Base-by-base conservation (phyloP, 2,888 invertebrate species). In the Glaucopsyche alexis region DNA sequence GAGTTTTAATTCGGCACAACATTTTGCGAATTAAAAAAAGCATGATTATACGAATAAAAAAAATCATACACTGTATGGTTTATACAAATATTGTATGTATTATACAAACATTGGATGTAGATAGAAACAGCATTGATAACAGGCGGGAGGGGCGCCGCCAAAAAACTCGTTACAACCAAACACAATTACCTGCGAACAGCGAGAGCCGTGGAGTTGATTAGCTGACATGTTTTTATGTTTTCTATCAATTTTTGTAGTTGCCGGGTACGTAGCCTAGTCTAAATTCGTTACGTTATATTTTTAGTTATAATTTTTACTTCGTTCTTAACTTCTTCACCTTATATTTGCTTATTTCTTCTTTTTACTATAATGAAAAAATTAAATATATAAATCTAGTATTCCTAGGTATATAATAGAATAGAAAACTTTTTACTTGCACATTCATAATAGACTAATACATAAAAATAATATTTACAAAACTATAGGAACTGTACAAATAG, bases 121-220 rank as follows among this genome's bases (percentile, higher is more conserved):
- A 75, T 80, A 81, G 81, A 81, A 81, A 79, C 71, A 76, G 75
- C 75, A 75, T 80, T 82, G 81, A 82, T 82, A 83, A 79, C 80
- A 64, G 38, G 65, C 75, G 74, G 79, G 78, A 80, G 79, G 79
- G 76, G 80, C 81, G 81, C 82, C 84, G 85, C 89, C 90, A 90
- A 92, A 92, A 92, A 92, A 91, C 91, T 92, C 91, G 90, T 92
- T 91, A 91, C 87, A 87, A 90, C 88, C 85, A 87, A 90, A 91
- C 90, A 89, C 90, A 91, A 92, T 91, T 90, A 88, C 83, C 80
- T 77, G 75, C 67, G 84, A 73, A 84, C 82, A 83, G 76, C 0
- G 78, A 74, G 75, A 77, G 45, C 70, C 8, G 40, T 82, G 78
- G 89, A 89, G 85, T 79, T 71, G 50, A 50, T 14, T 49, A 29